Conservation (phyloP, 2,113 vertebrate species). For the Rhodinocichla rosea region DNA sequence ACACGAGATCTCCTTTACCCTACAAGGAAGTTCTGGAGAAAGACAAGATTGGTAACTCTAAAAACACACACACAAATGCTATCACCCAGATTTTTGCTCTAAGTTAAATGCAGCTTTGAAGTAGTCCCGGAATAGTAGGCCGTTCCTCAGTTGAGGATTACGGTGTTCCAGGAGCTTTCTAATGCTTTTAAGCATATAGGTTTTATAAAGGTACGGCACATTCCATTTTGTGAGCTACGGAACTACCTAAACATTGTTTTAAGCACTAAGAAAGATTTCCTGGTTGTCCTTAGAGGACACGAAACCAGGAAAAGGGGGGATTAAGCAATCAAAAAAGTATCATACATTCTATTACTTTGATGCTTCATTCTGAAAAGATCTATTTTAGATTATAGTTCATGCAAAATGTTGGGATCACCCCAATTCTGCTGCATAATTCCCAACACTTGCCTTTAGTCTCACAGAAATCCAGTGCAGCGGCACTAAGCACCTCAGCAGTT, state of each 20-base stretch:
- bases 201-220: neutral
- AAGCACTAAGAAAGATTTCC: neutral
- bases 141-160: neutral
- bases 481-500: neutral
- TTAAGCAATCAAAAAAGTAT: slow-evolving; percentile 34
- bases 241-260: neutral
- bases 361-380: neutral
- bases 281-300: slow-evolving; percentile 7
- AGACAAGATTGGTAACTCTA: neutral
- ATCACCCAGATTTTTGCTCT: neutral
- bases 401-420: neutral
- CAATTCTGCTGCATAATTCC: neutral
- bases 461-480: neutral
- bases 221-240: neutral
- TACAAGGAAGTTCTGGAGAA: neutral
- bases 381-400: neutral
- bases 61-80: neutral
- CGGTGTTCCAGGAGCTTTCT: neutral
- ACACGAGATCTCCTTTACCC: neutral
- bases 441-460: neutral
- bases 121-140: neutral
- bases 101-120: neutral
- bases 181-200: neutral
- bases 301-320: neutral
- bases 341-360: slow-evolving; percentile 14